A percentile compares a stretch with the other conserved stretches of the same genome.
These are phyloP conservation scores for Stegana nigrithorax DNA, from an alignment of 2,888 invertebrate species.

Conservation along the genomic window DNA sequence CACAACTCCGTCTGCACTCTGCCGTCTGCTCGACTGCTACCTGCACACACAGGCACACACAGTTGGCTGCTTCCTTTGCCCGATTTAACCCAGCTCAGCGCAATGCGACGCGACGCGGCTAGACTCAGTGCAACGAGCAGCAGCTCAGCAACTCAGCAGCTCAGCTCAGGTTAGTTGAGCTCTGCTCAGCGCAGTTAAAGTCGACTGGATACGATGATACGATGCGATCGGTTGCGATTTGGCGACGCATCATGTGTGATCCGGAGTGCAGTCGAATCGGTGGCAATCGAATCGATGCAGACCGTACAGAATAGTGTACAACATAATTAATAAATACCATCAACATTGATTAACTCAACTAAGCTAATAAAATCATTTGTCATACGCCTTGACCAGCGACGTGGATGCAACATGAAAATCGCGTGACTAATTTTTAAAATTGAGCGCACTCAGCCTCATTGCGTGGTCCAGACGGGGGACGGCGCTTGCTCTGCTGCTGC, in stretches of 20 bases:
- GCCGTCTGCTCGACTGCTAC: too few relatives aligned
- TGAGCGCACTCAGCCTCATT: slow-evolving; percentile 48
- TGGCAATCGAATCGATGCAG: neutral
- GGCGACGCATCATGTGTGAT: slow-evolving; percentile 41
- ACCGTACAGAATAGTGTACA: slow-evolving; percentile 37
- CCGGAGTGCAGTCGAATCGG: slow-evolving; percentile 42
- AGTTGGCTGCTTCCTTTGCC: too few relatives aligned
- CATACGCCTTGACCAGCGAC: slow-evolving; percentile 48
- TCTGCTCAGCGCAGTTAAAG: too few relatives aligned
- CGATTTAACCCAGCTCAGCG: too few relatives aligned
- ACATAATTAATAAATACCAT: slow-evolving; percentile 63
- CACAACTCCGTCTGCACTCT: too few relatives aligned
- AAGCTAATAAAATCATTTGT: slow-evolving; percentile 64
- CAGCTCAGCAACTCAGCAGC: too few relatives aligned
- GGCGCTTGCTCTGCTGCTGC: slow-evolving; percentile 3
- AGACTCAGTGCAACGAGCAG: too few relatives aligned
- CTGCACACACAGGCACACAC: too few relatives aligned
- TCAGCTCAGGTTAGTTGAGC: too few relatives aligned
- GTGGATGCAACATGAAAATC: slow-evolving; percentile 52
- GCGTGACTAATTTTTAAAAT: slow-evolving; percentile 61
- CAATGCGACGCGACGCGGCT: too few relatives aligned
- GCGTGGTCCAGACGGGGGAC: slow-evolving; percentile 15
- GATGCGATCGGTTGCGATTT: neutral
- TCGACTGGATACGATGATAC: too few relatives aligned
- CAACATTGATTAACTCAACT: slow-evolving; percentile 63